Conservation (phyloP, 2,888 invertebrate genomes). For the Bedellia somnulentella region DNA sequence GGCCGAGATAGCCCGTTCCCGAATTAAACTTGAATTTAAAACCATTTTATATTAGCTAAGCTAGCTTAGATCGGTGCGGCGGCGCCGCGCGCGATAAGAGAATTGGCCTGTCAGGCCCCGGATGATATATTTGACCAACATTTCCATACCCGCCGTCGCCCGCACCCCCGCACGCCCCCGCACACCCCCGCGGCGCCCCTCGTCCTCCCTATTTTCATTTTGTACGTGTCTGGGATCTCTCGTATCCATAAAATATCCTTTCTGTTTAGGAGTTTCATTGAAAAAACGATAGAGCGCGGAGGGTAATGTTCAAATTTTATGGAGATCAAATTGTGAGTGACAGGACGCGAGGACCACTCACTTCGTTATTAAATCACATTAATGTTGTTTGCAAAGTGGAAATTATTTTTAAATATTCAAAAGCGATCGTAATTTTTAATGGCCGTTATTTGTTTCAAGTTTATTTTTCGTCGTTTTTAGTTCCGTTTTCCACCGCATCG, state of each 20-base stretch:
- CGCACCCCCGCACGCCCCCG: conserved; percentile 26
- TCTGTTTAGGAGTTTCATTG: conserved; percentile 49
- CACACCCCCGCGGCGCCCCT: conserved; percentile 15
- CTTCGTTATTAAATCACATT: too few species aligned
- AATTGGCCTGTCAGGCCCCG: conserved; percentile 86
- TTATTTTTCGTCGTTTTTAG: not conserved
- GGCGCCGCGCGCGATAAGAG: conserved; percentile 74
- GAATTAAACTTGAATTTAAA: conserved; percentile 62
- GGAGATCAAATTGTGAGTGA: conserved; percentile 13
- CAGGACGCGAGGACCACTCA: not conserved
- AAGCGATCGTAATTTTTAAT: too few species aligned
- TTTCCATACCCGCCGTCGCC: conserved; percentile 68
- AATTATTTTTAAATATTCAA: too few species aligned
- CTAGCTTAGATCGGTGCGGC: conserved; percentile 59
- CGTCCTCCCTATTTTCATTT: conserved; percentile 49
- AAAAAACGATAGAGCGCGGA: conserved; percentile 38
- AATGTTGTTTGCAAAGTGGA: too few species aligned
- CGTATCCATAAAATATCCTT: conserved; percentile 55
- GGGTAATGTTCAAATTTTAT: conserved; percentile 42
- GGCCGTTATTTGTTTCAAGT: not conserved
- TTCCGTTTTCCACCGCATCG: too few species aligned
- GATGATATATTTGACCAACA: conserved; percentile 90
- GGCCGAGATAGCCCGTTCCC: conserved; percentile 41
- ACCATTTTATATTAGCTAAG: conserved; percentile 63
- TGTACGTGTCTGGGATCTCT: conserved; percentile 55